These are phyloP conservation scores for Drosophila subobscura DNA, from an alignment of 1,140 invertebrate genomes.

Conservation along the genomic window DNA sequence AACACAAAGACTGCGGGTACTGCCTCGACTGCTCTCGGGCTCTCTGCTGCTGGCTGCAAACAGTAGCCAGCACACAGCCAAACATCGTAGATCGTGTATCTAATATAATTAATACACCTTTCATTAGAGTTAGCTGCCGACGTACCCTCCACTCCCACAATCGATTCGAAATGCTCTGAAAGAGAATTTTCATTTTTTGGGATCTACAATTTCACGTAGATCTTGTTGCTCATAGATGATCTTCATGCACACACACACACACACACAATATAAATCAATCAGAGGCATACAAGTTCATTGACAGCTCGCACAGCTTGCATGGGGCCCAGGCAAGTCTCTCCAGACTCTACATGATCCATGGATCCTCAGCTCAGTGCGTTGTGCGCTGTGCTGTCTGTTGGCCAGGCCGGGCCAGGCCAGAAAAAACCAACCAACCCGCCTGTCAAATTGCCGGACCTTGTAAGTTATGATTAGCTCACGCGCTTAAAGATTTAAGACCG, in stretches of 20 bases:
- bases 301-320: conserved; percentile 82
- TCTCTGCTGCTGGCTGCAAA: conserved; percentile 5
- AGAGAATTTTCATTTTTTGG: too few species aligned
- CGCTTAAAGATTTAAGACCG: conserved; percentile 79
- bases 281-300: conserved; percentile 80
- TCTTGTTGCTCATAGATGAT: conserved; percentile 31
- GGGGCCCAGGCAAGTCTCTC: conserved; percentile 44
- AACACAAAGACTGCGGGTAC: background rate
- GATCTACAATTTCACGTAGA: background rate
- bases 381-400: conserved; percentile 19
- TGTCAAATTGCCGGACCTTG: conserved; percentile 80
- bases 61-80: conserved; percentile 27
- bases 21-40: too few species aligned
- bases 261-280: conserved; percentile 82
- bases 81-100: conserved; percentile 59
- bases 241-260: conserved; percentile 28
- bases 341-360: conserved; percentile 70
- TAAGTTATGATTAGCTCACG: conserved; percentile 82
- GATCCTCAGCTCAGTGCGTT: background rate
- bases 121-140: conserved; percentile 49
- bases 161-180: too few species aligned
- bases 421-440: conserved; percentile 39
- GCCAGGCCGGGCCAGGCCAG: conserved; percentile 4
- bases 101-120: conserved; percentile 78
- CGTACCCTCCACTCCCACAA: background rate